Evolutionary conservation across 2,113 vertebrate species (phyloP).

Genomic region (Genyomyrus donnyi): DNA sequence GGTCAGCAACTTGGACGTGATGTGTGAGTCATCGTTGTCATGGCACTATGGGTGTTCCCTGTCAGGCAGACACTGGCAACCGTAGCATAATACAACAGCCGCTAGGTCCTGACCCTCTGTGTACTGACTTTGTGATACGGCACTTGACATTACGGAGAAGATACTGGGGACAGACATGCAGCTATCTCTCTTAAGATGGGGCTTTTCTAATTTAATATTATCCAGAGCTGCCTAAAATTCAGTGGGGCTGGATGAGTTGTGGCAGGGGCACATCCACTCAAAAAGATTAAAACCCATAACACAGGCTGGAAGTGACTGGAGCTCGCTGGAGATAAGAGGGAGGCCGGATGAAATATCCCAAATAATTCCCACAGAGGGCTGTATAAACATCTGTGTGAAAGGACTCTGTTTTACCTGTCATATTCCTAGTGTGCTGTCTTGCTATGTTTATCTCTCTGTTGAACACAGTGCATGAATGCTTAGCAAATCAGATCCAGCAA

Average conservation of each 20-base stretch:
- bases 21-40: slow-evolving; percentile 9
- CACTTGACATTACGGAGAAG: background rate
- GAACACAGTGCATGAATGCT: slow-evolving; percentile 38
- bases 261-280: slow-evolving; percentile 27
- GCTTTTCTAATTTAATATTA: slow-evolving; percentile 22
- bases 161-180: background rate
- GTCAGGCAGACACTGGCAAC: background rate
- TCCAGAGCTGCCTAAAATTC: slow-evolving; percentile 18
- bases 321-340: slow-evolving; percentile 36
- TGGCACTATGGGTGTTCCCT: slow-evolving; percentile 1
- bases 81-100: background rate
- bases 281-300: slow-evolving; percentile 34
- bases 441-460: slow-evolving; percentile 46
- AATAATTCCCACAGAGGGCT: slow-evolving; percentile 42
- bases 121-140: background rate
- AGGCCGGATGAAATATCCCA: slow-evolving; percentile 38
- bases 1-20: background rate
- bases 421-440: slow-evolving; percentile 37
- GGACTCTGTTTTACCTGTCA: slow-evolving; percentile 44
- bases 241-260: slow-evolving; percentile 17
- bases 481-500: slow-evolving; percentile 35
- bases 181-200: slow-evolving; percentile 9
- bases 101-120: background rate
- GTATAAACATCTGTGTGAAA: slow-evolving; percentile 38
- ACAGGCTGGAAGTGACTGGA: slow-evolving; percentile 33